Evolutionary conservation across 2,113 vertebrate species (phyloP).

Genomic region (Pyrgilauda ruficollis): DNA sequence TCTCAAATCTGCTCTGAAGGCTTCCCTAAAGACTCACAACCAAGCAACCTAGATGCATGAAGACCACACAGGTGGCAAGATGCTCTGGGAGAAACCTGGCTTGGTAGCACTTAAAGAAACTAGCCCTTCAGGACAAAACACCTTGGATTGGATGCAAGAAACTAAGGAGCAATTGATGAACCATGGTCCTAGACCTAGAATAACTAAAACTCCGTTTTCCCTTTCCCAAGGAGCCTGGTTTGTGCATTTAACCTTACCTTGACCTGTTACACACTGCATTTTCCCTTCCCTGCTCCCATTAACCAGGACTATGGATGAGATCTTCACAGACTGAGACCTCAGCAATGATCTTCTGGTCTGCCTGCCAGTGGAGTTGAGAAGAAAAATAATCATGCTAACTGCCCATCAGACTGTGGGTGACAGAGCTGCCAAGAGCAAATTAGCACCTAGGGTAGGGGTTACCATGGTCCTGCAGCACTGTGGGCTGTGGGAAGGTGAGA

Average conservation of each 20-base stretch:
- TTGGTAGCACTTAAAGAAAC: conserved; percentile 5
- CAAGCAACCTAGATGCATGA: not conserved
- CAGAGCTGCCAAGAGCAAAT: not conserved
- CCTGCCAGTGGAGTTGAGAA: conserved; percentile 23
- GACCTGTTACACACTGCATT: not conserved
- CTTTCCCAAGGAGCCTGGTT: not conserved
- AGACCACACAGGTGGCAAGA: not conserved
- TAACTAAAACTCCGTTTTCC: not conserved
- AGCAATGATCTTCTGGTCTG: not conserved
- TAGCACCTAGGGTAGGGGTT: not conserved
- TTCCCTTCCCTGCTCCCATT: not conserved
- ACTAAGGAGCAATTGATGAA: not conserved
- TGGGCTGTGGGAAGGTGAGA: not conserved
- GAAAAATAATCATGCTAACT: not conserved
- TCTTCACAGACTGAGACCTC: not conserved
- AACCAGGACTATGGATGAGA: not conserved
- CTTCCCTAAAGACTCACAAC: not conserved
- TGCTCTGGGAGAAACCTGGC: not conserved
- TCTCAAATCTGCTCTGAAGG: conserved; percentile 46
- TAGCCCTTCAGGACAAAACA: not conserved
- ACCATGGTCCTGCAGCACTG: not conserved
- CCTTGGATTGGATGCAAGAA: not conserved
- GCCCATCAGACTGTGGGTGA: not conserved
- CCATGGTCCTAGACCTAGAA: not conserved
- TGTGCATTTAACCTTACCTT: not conserved